A percentile compares a stretch with the other conserved stretches of the same genome.
phyloP scores from a whole-genome alignment of 1,140 invertebrate genomes.

The Magallana gigas region DNA sequence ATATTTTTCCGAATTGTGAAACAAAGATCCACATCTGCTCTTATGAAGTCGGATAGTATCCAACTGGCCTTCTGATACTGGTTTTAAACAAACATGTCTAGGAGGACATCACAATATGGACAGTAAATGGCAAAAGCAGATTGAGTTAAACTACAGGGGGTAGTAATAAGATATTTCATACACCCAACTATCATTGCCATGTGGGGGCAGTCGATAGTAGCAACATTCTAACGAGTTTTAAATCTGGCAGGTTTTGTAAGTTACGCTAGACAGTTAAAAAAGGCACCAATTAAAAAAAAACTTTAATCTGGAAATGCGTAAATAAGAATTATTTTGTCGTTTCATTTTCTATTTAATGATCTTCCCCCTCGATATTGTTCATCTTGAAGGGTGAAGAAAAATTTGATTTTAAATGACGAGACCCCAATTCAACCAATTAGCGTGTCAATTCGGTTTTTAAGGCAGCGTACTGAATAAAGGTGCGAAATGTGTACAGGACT shows the following conservation, averaged over 20 bases:
- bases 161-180: not conserved
- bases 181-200: not conserved
- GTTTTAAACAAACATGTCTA: too few species aligned
- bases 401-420: constrained; percentile 24
- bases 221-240: too few species aligned
- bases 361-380: not conserved
- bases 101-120: too few species aligned
- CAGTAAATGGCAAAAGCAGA: not conserved
- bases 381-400: constrained; percentile 27
- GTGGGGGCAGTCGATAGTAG: too few species aligned
- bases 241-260: too few species aligned
- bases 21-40: too few species aligned
- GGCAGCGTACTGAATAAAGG: not conserved
- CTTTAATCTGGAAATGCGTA: not conserved
- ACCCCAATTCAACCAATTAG: constrained; percentile 20
- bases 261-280: too few species aligned
- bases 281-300: not conserved
- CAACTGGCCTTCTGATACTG: too few species aligned
- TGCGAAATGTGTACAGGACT: constrained; percentile 7
- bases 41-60: too few species aligned
- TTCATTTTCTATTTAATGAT: not conserved
- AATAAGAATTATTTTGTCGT: not conserved
- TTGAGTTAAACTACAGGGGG: not conserved
- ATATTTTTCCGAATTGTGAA: too few species aligned
- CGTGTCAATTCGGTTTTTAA: constrained; percentile 17